Conservation (phyloP, 2,888 invertebrate genomes). For the Phlogophora meticulosa region DNA sequence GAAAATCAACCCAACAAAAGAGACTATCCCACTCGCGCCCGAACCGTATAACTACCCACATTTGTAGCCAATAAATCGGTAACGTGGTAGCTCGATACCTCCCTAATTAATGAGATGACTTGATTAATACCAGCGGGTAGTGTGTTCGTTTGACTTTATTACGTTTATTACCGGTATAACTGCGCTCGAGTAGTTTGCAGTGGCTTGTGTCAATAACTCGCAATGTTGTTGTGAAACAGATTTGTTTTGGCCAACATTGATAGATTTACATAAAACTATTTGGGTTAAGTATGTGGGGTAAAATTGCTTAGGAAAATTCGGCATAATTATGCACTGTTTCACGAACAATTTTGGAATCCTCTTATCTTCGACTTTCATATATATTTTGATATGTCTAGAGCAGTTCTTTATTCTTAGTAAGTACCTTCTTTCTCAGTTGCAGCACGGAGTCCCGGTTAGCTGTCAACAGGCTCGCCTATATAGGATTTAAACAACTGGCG, state of each 20-base stretch:
- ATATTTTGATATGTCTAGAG: too few species aligned
- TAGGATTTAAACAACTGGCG: too few species aligned
- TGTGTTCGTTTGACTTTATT: slow-evolving; percentile 34
- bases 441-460: too few species aligned
- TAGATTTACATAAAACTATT: background rate
- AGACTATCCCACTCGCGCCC: background rate
- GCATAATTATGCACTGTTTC: too few species aligned
- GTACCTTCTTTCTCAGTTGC: too few species aligned
- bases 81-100: slow-evolving; percentile 2
- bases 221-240: slow-evolving; percentile 3
- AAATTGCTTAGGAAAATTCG: background rate
- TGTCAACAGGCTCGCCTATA: too few species aligned
- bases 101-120: slow-evolving; percentile 42
- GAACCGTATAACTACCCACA: slow-evolving; percentile 26
- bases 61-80: slow-evolving; percentile 40
- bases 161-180: slow-evolving; percentile 31
- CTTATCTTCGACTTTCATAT: too few species aligned
- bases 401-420: too few species aligned
- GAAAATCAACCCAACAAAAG: slow-evolving; percentile 2
- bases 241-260: slow-evolving; percentile 1
- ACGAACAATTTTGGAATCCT: too few species aligned
- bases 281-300: background rate
- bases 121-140: slow-evolving; percentile 35
- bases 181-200: background rate
- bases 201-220: slow-evolving; percentile 13